Conservation (phyloP, 2,113 vertebrate genomes). For the Lethenteron camtschaticum region DNA sequence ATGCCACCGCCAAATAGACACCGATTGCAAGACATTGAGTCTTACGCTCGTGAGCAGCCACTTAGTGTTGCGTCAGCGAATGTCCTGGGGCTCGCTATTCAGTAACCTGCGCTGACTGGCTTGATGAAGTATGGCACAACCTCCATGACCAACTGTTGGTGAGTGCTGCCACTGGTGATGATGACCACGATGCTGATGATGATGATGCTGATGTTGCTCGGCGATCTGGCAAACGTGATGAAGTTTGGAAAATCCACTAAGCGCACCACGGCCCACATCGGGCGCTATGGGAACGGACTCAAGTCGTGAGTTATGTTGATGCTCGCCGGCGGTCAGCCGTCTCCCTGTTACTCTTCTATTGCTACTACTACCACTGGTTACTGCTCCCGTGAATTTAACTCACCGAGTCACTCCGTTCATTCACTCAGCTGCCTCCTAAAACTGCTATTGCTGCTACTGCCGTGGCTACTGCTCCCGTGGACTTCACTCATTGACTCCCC, state of each 20-base stretch:
- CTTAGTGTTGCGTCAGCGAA: too few species aligned
- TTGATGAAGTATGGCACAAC: neutral
- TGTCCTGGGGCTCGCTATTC: too few species aligned
- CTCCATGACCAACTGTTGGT: neutral
- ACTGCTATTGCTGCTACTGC: slow-evolving; percentile 11
- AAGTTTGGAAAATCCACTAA: slow-evolving; percentile 97
- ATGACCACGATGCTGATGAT: neutral
- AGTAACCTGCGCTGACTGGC: neutral
- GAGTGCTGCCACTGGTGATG: slow-evolving; percentile 5
- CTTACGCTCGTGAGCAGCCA: too few species aligned
- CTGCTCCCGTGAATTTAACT: neutral
- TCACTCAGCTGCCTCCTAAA: neutral
- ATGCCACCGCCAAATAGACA: too few species aligned
- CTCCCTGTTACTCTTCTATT: neutral
- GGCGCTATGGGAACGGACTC: slow-evolving; percentile 88
- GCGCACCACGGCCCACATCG: slow-evolving; percentile 70
- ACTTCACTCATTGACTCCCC: too few species aligned
- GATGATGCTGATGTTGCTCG: slow-evolving; percentile 13
- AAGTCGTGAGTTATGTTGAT: slow-evolving; percentile 69
- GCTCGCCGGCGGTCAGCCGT: neutral
- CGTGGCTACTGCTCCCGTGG: neutral
- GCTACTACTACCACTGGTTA: neutral
- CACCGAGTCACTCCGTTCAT: neutral
- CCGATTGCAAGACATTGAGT: too few species aligned
- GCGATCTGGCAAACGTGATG: slow-evolving; percentile 79